These are phyloP conservation scores for Cerastis rubricosa DNA, from an alignment of 2,888 invertebrate species.

Conservation along the genomic window DNA sequence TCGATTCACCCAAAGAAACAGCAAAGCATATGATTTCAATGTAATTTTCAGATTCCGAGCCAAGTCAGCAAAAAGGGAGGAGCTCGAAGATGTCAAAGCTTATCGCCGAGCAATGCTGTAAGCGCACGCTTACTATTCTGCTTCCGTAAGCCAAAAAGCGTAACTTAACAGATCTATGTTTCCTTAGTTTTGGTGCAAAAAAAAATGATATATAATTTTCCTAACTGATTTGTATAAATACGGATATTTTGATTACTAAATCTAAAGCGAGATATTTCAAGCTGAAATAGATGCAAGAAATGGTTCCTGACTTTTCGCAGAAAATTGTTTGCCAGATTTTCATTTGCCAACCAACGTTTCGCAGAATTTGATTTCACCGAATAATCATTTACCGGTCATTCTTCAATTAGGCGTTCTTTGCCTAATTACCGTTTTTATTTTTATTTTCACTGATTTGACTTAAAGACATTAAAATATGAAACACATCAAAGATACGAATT, in stretches of 20 bases:
- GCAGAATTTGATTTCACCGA: no score
- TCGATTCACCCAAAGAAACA: neutral
- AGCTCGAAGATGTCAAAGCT: slow-evolving; percentile 80
- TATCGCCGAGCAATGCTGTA: slow-evolving; percentile 75
- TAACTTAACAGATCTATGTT: neutral
- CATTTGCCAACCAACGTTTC: no score
- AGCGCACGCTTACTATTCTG: slow-evolving; percentile 56
- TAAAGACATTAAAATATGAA: no score
- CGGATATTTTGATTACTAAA: neutral
- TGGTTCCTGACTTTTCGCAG: no score
- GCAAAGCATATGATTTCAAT: neutral
- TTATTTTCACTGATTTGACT: no score
- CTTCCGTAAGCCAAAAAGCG: neutral
- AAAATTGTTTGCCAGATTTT: no score
- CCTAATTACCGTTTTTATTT: no score
- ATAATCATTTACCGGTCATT: no score
- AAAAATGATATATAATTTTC: neutral
- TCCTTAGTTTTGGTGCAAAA: neutral
- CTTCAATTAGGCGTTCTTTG: no score
- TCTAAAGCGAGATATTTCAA: neutral
- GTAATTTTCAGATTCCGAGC: slow-evolving; percentile 62
- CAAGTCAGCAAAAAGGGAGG: slow-evolving; percentile 61
- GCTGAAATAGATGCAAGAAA: neutral
- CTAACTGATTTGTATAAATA: neutral
- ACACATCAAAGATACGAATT: no score